Conservation (phyloP, 2,888 invertebrate genomes). For the Synergus japonicus region DNA sequence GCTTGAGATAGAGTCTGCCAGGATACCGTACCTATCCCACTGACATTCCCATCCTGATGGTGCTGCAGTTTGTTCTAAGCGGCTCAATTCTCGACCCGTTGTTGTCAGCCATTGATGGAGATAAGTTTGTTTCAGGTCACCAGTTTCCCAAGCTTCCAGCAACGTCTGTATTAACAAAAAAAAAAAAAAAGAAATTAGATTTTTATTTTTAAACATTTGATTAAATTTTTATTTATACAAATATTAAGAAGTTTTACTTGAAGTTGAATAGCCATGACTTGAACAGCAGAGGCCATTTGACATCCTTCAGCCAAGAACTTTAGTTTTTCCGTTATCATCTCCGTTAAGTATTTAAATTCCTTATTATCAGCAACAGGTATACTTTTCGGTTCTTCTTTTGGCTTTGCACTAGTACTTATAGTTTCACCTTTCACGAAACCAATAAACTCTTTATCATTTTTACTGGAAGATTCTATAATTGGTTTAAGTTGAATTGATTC, state of each 20-base stretch:
- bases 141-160: conserved; percentile 81
- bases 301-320: conserved; percentile 81
- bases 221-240: neutral
- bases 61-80: conserved; percentile 83
- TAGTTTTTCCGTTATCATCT: conserved; percentile 80
- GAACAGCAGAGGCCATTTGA: conserved; percentile 80
- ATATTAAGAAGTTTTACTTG: conserved; percentile 76
- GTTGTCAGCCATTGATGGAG: conserved; percentile 81
- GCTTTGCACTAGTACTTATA: conserved; percentile 60
- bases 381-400: conserved; percentile 43
- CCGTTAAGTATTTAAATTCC: conserved; percentile 76
- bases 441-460: conserved; percentile 53
- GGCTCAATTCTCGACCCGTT: conserved; percentile 81
- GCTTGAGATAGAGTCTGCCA: conserved; percentile 44
- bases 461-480: conserved; percentile 44
- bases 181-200: neutral
- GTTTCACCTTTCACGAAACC: conserved; percentile 68
- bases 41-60: conserved; percentile 85
- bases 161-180: conserved; percentile 79
- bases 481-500: conserved; percentile 47
- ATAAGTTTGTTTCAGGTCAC: conserved; percentile 81
- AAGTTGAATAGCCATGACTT: conserved; percentile 81
- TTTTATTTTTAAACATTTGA: no score
- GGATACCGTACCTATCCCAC: conserved; percentile 86
- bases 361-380: conserved; percentile 47